Evolutionary conservation across 2,888 invertebrate genomes (phyloP), one percentile per base, ranked within the genome.

Genomic region (Cancer borealis): DNA sequence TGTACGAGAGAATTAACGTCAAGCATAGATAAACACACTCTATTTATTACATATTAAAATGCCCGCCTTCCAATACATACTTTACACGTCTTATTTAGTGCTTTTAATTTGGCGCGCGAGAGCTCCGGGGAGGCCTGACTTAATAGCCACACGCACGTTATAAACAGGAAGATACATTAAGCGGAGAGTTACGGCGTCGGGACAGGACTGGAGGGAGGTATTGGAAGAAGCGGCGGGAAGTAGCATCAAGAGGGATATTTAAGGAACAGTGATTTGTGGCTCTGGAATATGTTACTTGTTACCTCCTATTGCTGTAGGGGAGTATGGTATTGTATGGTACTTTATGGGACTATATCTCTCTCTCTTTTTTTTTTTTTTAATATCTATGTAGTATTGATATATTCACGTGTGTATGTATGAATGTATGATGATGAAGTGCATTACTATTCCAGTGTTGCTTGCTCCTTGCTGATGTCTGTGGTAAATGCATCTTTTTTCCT

Each of bases 101-200:
- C 54, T 90, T 90, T 49, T 47, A 60, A 49, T 49, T 39, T 90
- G 54, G 90, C 90, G 60, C 54, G 49, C 47, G 54, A 54, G 54
- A 90, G 49, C 26, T 26, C 89, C n/a, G 47, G 26, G 17, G 89
- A 10, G 46, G 8, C 49, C 60, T 30, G 54, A 90, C 90, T 90
- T 90, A 90, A 60, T 90, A 60, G 90, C 90, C 26, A 30, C 12
- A 8, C 39, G 90, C 90, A 54, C 90, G 90, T 90, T 39, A 90
- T 90, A 49, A 90, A 54, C 90, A 49, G 90, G 90, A 90, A 49
- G 54, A 39, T 47, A 60, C 90, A 49, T 90, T 90, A 49, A 66
- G 47, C 26, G 49, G 49, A 79, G 92, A 92, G 84, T 60, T 54
- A 91, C 30, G 30, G 73, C 26, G 6, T 3, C 10, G 47, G 88